These are phyloP conservation scores for Clanis bilineata DNA, from an alignment of 2,888 invertebrate genomes.

Conservation along the genomic window DNA sequence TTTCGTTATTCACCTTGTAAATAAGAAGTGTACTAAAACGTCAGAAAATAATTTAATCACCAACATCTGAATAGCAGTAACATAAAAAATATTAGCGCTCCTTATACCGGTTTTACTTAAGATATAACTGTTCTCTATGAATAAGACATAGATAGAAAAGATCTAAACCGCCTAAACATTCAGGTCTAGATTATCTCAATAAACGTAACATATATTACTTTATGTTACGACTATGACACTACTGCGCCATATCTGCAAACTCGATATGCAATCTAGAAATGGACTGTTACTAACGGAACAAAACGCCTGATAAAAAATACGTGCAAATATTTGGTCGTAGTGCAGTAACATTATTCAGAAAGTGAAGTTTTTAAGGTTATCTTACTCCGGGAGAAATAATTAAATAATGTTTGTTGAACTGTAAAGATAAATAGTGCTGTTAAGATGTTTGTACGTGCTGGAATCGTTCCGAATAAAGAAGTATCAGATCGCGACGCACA, in stretches of 20 bases:
- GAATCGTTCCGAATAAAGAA: not conserved
- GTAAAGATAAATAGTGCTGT: not conserved
- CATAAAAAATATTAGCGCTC: no score
- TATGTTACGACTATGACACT: not conserved
- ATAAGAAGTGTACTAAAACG: no score
- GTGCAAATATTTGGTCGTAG: slow-evolving; percentile 42
- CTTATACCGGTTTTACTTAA: not conserved
- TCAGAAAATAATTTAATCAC: no score
- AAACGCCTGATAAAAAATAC: slow-evolving; percentile 35
- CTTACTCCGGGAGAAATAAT: not conserved
- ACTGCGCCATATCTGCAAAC: slow-evolving; percentile 8
- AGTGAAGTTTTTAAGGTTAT: slow-evolving; percentile 22
- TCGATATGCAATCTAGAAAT: slow-evolving; percentile 23
- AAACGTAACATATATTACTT: slow-evolving; percentile 3
- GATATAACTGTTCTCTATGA: not conserved
- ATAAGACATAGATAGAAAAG: not conserved
- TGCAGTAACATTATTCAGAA: slow-evolving; percentile 27
- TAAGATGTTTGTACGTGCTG: not conserved
- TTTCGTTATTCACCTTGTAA: no score
- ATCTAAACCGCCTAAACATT: not conserved
- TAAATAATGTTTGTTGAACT: not conserved
- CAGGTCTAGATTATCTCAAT: not conserved
- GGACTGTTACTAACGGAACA: slow-evolving; percentile 25
- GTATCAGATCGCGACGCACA: not conserved
- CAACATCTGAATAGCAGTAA: no score